Conservation (phyloP, 2,888 invertebrate species). For the Lysandra coridon region DNA sequence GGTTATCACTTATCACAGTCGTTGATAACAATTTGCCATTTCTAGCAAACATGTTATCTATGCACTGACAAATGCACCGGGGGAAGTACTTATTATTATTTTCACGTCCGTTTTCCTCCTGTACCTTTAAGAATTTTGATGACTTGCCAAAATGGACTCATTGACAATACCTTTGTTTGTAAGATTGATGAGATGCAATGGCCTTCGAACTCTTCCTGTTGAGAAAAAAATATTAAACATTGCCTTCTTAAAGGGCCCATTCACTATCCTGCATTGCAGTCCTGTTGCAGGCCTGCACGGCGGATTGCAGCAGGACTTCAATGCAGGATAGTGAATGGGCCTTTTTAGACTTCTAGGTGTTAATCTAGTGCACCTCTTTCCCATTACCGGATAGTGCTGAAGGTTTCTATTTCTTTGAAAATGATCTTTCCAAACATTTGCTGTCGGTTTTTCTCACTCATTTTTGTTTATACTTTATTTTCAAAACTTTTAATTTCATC, state of each 20-base stretch:
- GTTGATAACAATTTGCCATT: constrained; percentile 22
- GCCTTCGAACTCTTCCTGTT: neutral
- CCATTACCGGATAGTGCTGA: neutral
- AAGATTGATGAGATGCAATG: neutral
- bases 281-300: too few species aligned
- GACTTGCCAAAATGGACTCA: neutral
- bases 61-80: constrained; percentile 13
- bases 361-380: neutral
- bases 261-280: too few species aligned
- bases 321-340: too few species aligned
- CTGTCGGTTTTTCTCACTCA: neutral
- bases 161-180: neutral
- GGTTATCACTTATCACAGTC: constrained; percentile 21
- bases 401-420: neutral
- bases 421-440: neutral
- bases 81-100: neutral
- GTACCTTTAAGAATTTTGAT: neutral
- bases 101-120: constrained; percentile 6
- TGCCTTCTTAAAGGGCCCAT: too few species aligned
- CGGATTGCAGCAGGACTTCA: too few species aligned
- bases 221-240: neutral
- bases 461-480: neutral
- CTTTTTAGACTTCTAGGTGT: neutral
- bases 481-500: neutral
- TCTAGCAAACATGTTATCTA: neutral